Conservation (phyloP, 2,888 invertebrate genomes). For the Drosophila nigritarsus region DNA sequence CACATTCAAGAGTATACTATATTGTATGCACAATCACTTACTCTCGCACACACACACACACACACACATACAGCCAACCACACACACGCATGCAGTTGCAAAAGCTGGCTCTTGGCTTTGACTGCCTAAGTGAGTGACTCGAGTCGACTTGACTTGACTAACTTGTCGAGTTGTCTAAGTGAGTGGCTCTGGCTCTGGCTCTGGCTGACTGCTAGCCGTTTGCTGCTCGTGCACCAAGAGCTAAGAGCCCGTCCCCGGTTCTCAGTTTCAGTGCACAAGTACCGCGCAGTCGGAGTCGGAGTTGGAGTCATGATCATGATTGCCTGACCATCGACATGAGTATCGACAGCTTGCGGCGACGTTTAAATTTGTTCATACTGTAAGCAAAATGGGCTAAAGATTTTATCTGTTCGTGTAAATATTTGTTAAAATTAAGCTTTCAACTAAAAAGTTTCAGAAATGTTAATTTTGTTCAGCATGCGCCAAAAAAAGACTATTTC, state of each 20-base stretch:
- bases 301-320: conserved; percentile 57
- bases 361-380: conserved; percentile 73
- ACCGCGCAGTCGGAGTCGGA: conserved; percentile 10
- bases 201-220: conserved; percentile 28
- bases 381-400: conserved; percentile 69
- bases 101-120: conserved; percentile 26
- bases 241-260: conserved; percentile 2
- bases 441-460: conserved; percentile 64
- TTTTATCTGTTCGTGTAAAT: conserved; percentile 76
- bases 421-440: conserved; percentile 80
- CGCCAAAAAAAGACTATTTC: conserved; percentile 8
- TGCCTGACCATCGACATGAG: conserved; percentile 68
- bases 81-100: background rate
- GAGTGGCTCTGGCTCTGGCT: conserved; percentile 25
- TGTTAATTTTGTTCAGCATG: conserved; percentile 40
- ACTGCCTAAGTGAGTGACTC: conserved; percentile 60
- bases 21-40: conserved; percentile 4
- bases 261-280: conserved; percentile 21
- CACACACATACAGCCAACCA: background rate
- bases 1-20: conserved; percentile 22
- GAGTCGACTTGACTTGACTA: conserved; percentile 51
- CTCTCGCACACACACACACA: conserved; percentile 18
- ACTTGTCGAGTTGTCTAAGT: conserved; percentile 56
- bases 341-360: conserved; percentile 73
- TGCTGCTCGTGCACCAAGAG: conserved; percentile 27